Evolutionary conservation across 2,113 vertebrate genomes (phyloP), one percentile per base, ranked within the genome.

Genomic region (Ciconia maguari): DNA sequence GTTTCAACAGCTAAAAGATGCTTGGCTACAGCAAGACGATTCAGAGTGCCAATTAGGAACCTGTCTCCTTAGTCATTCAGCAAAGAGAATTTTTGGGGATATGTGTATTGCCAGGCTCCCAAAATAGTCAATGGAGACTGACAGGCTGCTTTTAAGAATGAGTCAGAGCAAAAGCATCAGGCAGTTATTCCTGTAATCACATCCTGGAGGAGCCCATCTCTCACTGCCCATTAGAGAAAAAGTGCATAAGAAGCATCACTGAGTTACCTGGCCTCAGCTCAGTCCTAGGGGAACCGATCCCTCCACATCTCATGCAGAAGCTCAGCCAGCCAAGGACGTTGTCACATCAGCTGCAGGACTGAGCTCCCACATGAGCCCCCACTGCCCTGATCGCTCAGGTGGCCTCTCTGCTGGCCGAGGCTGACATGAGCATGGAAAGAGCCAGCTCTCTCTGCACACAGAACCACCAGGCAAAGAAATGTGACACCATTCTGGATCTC

Each of bases 141-240:
- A 94, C 41, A 89, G 30, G 48, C n/a, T 92, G 21, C n/a, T 84
- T 83, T 55, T 72, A 79, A 87, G 46, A 78, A 76, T 82, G 84
- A 94, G 83, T 89, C 77, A 95, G 83, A 89, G 41, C 8, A 89
- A 88, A 94, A 92, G 64, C 46, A 81, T 74, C 65, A 83, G 68
- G 44, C 25, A 74, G 30, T 69, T 80, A 66, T 62, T 93, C 92
- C 48, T 93, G 65, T 57, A 89, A 71, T n/a, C 4, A 1, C 36
- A 68, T 20, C 36, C 52, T 52, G 57, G 30, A 91, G 52, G 16
- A 93, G 48, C 52, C n/a, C 34, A 48, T 60, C 38, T 82, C 57
- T 87, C 60, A 29, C n/a, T 21, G 10, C 21, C 8, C 15, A 15
- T 44, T 75, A 51, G 32, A 84, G 32, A 62, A 81, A 70, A 84